These are phyloP conservation scores for Ormia ochracea DNA, from an alignment of 2,888 invertebrate species.

Conservation along the genomic window DNA sequence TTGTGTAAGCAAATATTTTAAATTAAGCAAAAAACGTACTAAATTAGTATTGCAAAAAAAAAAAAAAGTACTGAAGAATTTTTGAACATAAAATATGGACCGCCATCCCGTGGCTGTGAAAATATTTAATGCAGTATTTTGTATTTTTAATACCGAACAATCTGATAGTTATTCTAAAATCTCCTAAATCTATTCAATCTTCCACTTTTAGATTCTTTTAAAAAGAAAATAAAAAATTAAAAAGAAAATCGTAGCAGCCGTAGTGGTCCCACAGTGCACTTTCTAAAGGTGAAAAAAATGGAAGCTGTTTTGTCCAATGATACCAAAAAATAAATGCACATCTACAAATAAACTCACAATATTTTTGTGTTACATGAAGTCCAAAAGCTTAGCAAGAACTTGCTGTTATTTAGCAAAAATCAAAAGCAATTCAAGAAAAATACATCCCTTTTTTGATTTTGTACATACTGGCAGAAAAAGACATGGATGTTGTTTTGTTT, in stretches of 20 bases:
- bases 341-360: conserved; percentile 33
- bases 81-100: no score
- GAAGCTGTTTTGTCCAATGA: conserved; percentile 57
- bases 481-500: conserved; percentile 20
- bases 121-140: no score
- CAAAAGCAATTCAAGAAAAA: conserved; percentile 52
- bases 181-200: no score
- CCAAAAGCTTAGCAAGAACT: conserved; percentile 32
- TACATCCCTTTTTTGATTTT: conserved; percentile 42
- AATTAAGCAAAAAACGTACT: no score
- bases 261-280: conserved; percentile 1
- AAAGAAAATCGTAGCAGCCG: not conserved
- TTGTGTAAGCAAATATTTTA: no score
- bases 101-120: no score
- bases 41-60: no score
- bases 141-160: no score
- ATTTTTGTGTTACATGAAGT: conserved; percentile 2
- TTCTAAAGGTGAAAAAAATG: conserved; percentile 21
- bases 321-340: conserved; percentile 24
- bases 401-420: conserved; percentile 50
- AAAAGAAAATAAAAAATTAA: no score
- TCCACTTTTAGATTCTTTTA: no score
- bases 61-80: no score
- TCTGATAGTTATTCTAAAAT: no score
- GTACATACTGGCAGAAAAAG: not conserved